Evolutionary conservation across 2,888 invertebrate genomes (phyloP).

Genomic region (Creontiades dilutus): DNA sequence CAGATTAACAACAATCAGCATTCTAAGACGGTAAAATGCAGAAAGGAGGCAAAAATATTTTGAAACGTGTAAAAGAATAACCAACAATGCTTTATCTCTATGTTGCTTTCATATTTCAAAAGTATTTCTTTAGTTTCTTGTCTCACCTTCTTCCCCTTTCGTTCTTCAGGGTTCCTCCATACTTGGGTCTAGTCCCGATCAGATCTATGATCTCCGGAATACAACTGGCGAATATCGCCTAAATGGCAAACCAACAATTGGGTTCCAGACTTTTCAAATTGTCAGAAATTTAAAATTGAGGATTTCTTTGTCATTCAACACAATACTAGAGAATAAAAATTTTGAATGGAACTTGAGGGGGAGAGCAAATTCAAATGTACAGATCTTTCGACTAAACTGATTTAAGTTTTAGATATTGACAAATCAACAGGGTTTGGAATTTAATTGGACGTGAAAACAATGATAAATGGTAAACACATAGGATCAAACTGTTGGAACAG

Average conservation of each 20-base stretch:
- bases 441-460: neutral
- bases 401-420: neutral
- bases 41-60: constrained; percentile 73
- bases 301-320: constrained; percentile 3
- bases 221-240: constrained; percentile 99
- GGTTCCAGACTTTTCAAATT: constrained; percentile 71
- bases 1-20: constrained; percentile 68
- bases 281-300: neutral
- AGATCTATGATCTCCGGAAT: constrained; percentile 99
- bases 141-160: constrained; percentile 99
- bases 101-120: constrained; percentile 74
- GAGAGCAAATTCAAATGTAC: neutral
- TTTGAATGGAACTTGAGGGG: neutral
- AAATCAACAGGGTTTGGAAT: neutral
- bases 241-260: constrained; percentile 78
- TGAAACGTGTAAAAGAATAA: constrained; percentile 72
- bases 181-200: constrained; percentile 99
- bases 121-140: constrained; percentile 68
- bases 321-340: neutral
- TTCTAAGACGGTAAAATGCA: constrained; percentile 65
- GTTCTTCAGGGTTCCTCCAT: constrained; percentile 99
- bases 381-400: constrained; percentile 34
- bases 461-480: neutral
- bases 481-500: neutral
- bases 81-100: constrained; percentile 74